Conservation (phyloP, 2,113 vertebrate species). For the Varanus salvator region DNA sequence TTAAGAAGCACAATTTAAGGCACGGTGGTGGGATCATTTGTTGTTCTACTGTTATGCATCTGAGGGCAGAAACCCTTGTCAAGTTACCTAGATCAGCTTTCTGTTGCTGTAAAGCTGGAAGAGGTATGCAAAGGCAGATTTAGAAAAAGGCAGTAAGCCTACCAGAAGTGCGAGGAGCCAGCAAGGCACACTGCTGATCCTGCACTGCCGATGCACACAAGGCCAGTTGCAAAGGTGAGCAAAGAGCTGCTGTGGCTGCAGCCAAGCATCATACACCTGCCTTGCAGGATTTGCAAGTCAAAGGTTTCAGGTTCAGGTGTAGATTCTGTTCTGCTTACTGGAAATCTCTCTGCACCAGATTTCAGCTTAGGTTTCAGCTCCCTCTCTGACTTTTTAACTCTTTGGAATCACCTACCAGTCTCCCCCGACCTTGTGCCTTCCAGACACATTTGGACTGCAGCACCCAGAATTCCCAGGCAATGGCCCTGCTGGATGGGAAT, state of each 20-base stretch:
- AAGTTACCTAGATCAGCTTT: not conserved
- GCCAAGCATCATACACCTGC: not conserved
- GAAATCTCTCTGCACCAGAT: not conserved
- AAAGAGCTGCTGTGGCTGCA: not conserved
- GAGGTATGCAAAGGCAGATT: not conserved
- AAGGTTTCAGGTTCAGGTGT: not conserved
- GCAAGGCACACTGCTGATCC: too few relatives aligned
- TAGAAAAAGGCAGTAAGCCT: not conserved
- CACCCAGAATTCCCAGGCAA: too few relatives aligned
- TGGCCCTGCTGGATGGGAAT: too few relatives aligned
- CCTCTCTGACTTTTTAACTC: not conserved
- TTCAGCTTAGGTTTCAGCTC: not conserved
- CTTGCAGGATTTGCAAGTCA: not conserved
- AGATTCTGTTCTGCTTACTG: too few relatives aligned
- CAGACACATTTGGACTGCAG: too few relatives aligned
- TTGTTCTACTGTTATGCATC: too few relatives aligned
- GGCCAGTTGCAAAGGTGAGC: not conserved
- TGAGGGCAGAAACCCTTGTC: too few relatives aligned
- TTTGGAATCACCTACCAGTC: too few relatives aligned
- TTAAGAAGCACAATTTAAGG: too few relatives aligned
- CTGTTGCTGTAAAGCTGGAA: not conserved
- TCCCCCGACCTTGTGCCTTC: too few relatives aligned
- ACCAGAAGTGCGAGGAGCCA: not conserved
- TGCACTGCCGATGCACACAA: not conserved
- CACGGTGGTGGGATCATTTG: too few relatives aligned